A percentile compares a stretch with the other conserved stretches of the same genome.
Conservation (phyloP, 2,797 vertebrate species). For the Aplochiton taeniatus region DNA sequence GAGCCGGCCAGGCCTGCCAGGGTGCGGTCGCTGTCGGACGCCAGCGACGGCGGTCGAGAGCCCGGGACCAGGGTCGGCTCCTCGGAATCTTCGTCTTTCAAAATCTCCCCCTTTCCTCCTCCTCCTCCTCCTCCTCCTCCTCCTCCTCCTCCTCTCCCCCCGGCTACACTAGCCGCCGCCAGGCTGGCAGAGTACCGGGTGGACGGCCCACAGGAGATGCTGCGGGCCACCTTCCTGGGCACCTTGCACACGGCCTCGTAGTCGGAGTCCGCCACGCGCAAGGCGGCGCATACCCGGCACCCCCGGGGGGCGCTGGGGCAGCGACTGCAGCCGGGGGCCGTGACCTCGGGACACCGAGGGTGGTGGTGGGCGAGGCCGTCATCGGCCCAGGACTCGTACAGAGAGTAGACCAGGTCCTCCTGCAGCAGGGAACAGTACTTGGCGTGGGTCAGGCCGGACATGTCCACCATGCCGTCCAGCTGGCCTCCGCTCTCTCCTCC, state of each 20-base stretch:
- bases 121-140: conserved; percentile 11
- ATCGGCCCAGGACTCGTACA: conserved; percentile 89
- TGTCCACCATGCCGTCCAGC: conserved; percentile 78
- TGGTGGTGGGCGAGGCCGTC: conserved; percentile 73
- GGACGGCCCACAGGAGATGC: conserved; percentile 82
- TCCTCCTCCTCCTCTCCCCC: conserved; percentile 24
- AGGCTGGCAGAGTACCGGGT: conserved; percentile 81
- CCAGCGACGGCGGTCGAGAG: conserved; percentile 58
- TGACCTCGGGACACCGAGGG: conserved; percentile 65
- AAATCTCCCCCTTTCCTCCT: conserved; percentile 31
- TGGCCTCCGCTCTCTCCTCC: conserved; percentile 28
- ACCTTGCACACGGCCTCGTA: conserved; percentile 94
- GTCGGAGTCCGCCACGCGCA: conserved; percentile 88
- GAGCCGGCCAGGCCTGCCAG: conserved; percentile 80
- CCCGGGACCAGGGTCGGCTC: conserved; percentile 70
- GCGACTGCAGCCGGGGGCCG: conserved; percentile 44
- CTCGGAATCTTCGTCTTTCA: conserved; percentile 63
- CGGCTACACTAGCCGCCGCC: conserved; percentile 67
- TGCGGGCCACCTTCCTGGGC: conserved; percentile 87
- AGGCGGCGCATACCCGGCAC: conserved; percentile 83
- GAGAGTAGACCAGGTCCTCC: conserved; percentile 89
- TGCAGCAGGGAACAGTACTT: conserved; percentile 87
- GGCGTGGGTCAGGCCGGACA: conserved; percentile 80
- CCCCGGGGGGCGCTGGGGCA: conserved; percentile 69
- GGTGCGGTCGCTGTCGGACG: conserved; percentile 75